Evolutionary conservation across 1,140 invertebrate genomes (phyloP).

Genomic region (Cyclargus thomasi): DNA sequence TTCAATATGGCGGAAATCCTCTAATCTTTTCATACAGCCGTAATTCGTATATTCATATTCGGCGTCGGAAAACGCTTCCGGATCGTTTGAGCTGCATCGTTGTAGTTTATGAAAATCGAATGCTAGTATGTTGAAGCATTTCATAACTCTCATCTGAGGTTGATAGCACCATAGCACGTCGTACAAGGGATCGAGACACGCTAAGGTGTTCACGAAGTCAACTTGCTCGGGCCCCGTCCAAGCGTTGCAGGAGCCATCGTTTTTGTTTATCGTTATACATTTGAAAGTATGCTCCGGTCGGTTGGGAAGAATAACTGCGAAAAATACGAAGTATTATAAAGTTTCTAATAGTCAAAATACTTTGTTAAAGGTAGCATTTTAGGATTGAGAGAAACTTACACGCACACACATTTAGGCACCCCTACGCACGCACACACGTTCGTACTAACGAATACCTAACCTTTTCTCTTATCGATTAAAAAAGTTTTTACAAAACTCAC

Average conservation of each 20-base stretch:
- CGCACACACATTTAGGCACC: no score
- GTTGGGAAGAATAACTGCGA: conserved; percentile 82
- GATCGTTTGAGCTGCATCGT: conserved; percentile 50
- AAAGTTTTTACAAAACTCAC: conserved; percentile 66
- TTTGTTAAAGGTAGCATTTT: no score
- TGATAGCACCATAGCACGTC: conserved; percentile 91
- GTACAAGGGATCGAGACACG: conserved; percentile 91
- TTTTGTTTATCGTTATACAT: conserved; percentile 89
- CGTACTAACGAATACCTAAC: no score
- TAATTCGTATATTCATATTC: conserved; percentile 59
- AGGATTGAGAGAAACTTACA: no score
- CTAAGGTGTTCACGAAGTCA: conserved; percentile 83
- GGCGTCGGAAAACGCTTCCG: conserved; percentile 40
- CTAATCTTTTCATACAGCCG: conserved; percentile 56
- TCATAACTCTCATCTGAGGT: conserved; percentile 81
- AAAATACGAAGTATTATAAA: conserved; percentile 31
- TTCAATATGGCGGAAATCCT: conserved; percentile 59
- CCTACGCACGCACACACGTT: no score
- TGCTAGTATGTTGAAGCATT: conserved; percentile 88
- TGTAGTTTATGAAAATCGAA: conserved; percentile 59
- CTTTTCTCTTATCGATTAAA: no score
- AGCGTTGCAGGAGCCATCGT: conserved; percentile 88
- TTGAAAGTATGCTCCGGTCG: conserved; percentile 83
- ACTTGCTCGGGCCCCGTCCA: conserved; percentile 87
- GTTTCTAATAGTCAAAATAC: neutral